A percentile compares a stretch with the other conserved stretches of the same genome.
These are phyloP conservation scores for Melangyna quadrimaculata DNA, from an alignment of 2,888 invertebrate species.

Conservation along the genomic window DNA sequence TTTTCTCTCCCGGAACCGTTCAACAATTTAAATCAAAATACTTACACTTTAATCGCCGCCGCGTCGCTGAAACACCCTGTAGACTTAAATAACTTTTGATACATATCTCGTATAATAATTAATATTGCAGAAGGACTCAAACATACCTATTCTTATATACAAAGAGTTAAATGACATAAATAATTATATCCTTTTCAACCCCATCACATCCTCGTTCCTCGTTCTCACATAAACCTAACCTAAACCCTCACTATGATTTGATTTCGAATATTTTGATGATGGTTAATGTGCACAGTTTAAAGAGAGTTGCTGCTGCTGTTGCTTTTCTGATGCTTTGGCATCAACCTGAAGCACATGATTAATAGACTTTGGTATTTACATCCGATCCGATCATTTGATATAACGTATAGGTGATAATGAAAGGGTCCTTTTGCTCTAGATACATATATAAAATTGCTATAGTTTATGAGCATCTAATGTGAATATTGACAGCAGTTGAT, in stretches of 20 bases:
- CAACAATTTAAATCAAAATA: too few relatives aligned
- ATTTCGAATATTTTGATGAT: background rate
- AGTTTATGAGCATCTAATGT: constrained; percentile 42
- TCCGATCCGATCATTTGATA: constrained; percentile 56
- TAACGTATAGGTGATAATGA: constrained; percentile 50
- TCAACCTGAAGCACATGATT: constrained; percentile 47
- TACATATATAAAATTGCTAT: constrained; percentile 6
- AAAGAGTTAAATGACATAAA: constrained; percentile 70
- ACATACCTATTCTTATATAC: background rate
- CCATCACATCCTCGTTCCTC: background rate
- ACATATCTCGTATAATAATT: constrained; percentile 54
- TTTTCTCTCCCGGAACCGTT: too few relatives aligned
- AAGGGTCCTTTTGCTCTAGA: constrained; percentile 35
- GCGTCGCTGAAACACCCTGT: background rate
- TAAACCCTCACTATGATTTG: too few relatives aligned
- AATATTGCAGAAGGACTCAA: constrained; percentile 56
- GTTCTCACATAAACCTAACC: background rate
- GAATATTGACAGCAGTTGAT: constrained; percentile 36
- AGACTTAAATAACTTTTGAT: constrained; percentile 1
- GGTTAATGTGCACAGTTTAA: constrained; percentile 40
- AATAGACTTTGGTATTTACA: constrained; percentile 54
- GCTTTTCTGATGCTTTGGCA: background rate
- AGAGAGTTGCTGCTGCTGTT: background rate
- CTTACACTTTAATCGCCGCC: too few relatives aligned
- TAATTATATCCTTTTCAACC: constrained; percentile 67